Conservation (phyloP, 2,888 invertebrate genomes). For the Monopis laevigella region DNA sequence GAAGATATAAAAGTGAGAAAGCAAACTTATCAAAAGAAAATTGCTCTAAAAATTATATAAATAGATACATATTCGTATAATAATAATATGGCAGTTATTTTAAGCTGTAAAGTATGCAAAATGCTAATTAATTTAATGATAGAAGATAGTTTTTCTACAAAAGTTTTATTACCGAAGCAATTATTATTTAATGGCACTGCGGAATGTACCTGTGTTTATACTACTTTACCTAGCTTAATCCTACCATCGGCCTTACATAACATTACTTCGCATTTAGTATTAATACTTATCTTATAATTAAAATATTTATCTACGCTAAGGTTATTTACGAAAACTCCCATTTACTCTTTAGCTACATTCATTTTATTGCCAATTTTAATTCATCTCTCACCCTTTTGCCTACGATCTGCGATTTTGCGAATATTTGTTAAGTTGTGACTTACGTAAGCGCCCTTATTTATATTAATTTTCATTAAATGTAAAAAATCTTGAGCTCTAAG, state of each 20-base stretch:
- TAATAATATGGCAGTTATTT: no score
- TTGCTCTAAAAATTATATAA: no score
- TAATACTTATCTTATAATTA: conserved; percentile 19
- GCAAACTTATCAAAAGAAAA: no score
- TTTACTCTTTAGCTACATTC: conserved; percentile 33
- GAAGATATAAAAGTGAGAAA: conserved; percentile 3
- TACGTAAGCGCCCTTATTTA: conserved; percentile 49
- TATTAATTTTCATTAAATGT: conserved; percentile 39
- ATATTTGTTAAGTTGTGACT: conserved; percentile 63
- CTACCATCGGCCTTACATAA: conserved; percentile 47
- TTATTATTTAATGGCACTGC: conserved; percentile 58
- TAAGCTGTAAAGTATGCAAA: not conserved
- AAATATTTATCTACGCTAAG: conserved; percentile 42
- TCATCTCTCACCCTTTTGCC: conserved; percentile 26
- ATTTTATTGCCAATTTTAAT: conserved; percentile 57
- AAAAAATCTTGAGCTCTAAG: conserved; percentile 58
- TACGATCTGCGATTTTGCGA: conserved; percentile 45
- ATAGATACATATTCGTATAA: no score
- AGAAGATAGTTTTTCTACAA: conserved; percentile 31
- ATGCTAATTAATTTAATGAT: not conserved
- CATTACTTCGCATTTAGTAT: conserved; percentile 45
- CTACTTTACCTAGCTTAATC: conserved; percentile 52
- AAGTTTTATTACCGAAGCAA: conserved; percentile 45
- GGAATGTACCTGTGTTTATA: conserved; percentile 61
- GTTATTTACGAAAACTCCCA: conserved; percentile 33